Evolutionary conservation across 2,113 vertebrate genomes (phyloP), one percentile per base, ranked within the genome.

Genomic region (Paracanthobrama guichenoti): DNA sequence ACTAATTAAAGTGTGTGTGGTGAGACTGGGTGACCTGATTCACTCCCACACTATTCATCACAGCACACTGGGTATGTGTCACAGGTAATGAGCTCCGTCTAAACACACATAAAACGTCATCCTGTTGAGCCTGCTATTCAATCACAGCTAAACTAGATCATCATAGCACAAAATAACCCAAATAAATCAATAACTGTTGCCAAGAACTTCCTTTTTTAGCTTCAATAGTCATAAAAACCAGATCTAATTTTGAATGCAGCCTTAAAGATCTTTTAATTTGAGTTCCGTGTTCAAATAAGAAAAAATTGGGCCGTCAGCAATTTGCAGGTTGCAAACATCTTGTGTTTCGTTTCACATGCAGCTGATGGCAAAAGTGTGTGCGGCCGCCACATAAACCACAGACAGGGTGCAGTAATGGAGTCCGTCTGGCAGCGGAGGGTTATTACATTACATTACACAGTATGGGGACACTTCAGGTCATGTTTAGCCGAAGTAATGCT

Each of bases 61-160:
- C 50, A 39, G 18, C 42, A 60, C 44, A 18, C 20, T 48, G 39
- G 78, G 62, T 59, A n/a, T 66, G 57, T 57, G 55, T 77, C 81
- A 84, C 31, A 53, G 53, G 26, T 85, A 87, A 82, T 78, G 53
- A 85, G 62, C 73, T 55, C 39, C 26, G 50, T 62, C 66, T 44
- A 77, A 82, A 76, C 44, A 82, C 71, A 79, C 72, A 72, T 42
- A 73, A 76, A 73, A 73, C 12, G 13, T 18, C 53, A 55, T 55
- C 53, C 53, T 22, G 53, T 55, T 22, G 53, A 55, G 53, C 53
- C 60, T 44, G 28, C 75, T 20, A 88, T 78, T 87, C 91, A 89
- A 90, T 88, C 87, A 84, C 62, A 53, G n/a, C 39, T 46, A 64
- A 79, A 79, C 55, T 26, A 79, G 55, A 42, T n/a, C 42, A 48